These are phyloP conservation scores for Drosophila merina DNA, from an alignment of 2,888 invertebrate species.

Conservation along the genomic window DNA sequence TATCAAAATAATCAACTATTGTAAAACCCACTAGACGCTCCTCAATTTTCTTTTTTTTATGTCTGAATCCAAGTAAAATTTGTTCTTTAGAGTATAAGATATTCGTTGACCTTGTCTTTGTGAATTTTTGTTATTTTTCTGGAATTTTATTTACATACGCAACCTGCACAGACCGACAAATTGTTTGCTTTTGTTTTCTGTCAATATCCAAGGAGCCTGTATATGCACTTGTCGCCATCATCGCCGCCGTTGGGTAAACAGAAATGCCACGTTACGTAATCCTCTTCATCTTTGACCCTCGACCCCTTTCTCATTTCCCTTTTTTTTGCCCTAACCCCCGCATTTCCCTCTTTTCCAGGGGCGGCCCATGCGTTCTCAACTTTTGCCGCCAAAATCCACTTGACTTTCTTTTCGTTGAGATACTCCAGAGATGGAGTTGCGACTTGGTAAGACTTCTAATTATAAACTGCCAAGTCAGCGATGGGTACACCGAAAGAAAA, in stretches of 20 bases:
- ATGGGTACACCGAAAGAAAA: constrained; percentile 33
- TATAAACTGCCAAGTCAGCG: constrained; percentile 76
- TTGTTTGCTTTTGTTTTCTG: constrained; percentile 77
- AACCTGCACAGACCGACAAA: constrained; percentile 66
- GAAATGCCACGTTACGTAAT: constrained; percentile 68
- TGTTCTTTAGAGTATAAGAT: constrained; percentile 4
- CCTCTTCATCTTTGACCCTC: constrained; percentile 15
- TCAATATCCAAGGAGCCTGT: constrained; percentile 66
- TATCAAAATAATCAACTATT: too few species aligned
- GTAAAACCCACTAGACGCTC: too few species aligned
- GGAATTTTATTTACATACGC: constrained; percentile 69
- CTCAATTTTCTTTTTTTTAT: background rate
- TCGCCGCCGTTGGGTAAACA: constrained; percentile 65
- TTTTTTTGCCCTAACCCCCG: background rate
- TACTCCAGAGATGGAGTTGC: constrained; percentile 58
- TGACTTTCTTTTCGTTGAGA: constrained; percentile 63
- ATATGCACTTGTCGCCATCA: constrained; percentile 70
- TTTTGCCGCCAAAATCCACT: constrained; percentile 73
- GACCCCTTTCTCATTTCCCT: background rate
- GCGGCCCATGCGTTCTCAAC: constrained; percentile 42
- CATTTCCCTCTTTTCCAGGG: background rate
- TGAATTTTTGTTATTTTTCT: constrained; percentile 12
- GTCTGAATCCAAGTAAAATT: background rate
- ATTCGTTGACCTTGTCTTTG: background rate
- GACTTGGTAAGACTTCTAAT: constrained; percentile 67